phyloP scores from a whole-genome alignment of 2,797 vertebrate genomes.

The Labeo calbasu region DNA sequence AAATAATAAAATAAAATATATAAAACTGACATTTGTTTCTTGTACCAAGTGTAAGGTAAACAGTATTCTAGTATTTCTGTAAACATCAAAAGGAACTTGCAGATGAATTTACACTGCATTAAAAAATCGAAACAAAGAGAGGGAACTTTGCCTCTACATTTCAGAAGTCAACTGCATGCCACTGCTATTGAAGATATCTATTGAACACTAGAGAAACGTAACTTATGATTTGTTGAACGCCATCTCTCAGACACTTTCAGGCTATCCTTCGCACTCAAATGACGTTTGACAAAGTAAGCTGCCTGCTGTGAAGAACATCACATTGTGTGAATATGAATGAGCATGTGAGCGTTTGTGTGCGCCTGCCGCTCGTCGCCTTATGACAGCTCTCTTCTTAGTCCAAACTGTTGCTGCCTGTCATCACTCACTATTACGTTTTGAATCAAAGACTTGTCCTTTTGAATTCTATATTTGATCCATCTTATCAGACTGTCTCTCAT shows the following conservation, averaged over 20 bases:
- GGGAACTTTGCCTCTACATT: background rate
- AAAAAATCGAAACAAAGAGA: background rate
- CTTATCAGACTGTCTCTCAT: constrained; percentile 50
- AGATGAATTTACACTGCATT: background rate
- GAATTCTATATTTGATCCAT: constrained; percentile 52
- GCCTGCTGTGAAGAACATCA: constrained; percentile 23
- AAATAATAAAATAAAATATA: too few species aligned
- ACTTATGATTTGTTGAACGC: constrained; percentile 4
- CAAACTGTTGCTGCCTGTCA: constrained; percentile 36
- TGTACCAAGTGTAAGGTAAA: background rate
- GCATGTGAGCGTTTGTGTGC: background rate
- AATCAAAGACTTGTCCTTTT: constrained; percentile 52
- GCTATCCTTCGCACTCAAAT: constrained; percentile 10
- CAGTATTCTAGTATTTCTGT: background rate
- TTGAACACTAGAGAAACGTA: constrained; percentile 23
- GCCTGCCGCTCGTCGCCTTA: constrained; percentile 2
- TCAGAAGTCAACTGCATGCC: background rate
- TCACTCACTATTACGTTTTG: constrained; percentile 32
- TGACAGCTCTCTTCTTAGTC: constrained; percentile 28
- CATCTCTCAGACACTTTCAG: constrained; percentile 32
- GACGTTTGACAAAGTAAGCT: constrained; percentile 40
- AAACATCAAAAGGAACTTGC: background rate
- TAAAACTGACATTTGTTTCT: too few species aligned
- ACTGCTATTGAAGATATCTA: constrained; percentile 1
- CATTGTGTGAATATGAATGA: constrained; percentile 43